A percentile compares a stretch with the other conserved stretches of the same genome.
phyloP scores from a whole-genome alignment of 2,797 vertebrate genomes.

The Psittacula echo region DNA sequence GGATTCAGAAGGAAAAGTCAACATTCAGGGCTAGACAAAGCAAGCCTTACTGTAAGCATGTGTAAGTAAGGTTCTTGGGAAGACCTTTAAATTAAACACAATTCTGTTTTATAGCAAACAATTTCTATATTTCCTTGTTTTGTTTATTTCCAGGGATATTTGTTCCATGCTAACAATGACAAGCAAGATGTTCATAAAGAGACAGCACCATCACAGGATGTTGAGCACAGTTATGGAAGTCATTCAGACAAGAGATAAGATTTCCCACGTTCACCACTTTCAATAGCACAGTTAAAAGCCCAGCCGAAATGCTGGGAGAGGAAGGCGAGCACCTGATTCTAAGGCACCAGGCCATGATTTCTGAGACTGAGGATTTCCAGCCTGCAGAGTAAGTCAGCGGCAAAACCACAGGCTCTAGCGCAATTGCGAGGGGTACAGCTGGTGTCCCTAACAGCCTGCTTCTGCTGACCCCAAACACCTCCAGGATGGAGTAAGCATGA shows the following conservation, averaged over 20 bases:
- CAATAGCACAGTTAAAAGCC: not conserved
- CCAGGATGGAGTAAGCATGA: not conserved
- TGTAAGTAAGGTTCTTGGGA: not conserved
- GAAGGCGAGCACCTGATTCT: not conserved
- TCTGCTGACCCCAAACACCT: not conserved
- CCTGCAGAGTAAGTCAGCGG: not conserved
- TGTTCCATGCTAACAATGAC: constrained; percentile 51
- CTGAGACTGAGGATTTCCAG: not conserved
- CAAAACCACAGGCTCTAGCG: not conserved
- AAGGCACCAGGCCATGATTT: not conserved
- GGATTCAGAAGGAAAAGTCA: constrained; percentile 21
- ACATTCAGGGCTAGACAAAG: not conserved
- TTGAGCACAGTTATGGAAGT: constrained; percentile 40
- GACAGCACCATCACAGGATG: constrained; percentile 48
- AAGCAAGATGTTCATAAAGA: not conserved
- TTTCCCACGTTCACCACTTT: constrained; percentile 28
- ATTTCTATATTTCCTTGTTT: constrained; percentile 62
- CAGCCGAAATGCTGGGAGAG: not conserved
- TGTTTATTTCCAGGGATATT: constrained; percentile 50
- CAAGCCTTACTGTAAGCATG: not conserved
- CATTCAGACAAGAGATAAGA: constrained; percentile 51
- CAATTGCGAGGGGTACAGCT: not conserved
- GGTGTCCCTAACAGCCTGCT: accelerated
- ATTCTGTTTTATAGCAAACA: not conserved
- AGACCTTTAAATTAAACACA: constrained; percentile 17